Evolutionary conservation across 2,888 invertebrate species (phyloP).

Genomic region (Tipula unca): DNA sequence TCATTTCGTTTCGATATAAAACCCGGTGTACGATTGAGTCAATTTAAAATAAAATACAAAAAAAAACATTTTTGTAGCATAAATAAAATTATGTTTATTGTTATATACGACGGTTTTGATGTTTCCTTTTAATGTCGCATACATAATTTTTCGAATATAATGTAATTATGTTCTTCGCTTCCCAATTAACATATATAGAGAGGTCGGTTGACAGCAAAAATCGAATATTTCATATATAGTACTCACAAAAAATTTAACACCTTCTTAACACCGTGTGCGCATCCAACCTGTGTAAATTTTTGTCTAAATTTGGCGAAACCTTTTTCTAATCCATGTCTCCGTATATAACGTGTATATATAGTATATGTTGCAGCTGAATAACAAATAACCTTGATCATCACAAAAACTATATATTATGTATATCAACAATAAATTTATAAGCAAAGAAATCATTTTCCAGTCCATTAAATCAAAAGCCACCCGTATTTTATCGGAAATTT

Average conservation of each 20-base stretch:
- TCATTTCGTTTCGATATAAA: neutral
- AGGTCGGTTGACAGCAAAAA: neutral
- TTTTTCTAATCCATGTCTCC: neutral
- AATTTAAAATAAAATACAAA: neutral
- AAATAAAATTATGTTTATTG: neutral
- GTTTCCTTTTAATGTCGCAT: neutral
- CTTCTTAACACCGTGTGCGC: neutral
- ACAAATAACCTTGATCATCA: neutral
- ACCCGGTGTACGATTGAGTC: neutral
- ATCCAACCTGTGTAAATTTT: neutral
- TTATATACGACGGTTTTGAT: neutral
- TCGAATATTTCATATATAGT: neutral
- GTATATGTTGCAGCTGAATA: neutral
- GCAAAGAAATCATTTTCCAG: neutral
- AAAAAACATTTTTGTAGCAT: neutral
- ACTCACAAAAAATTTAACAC: neutral
- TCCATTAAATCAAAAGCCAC: constrained; percentile 9
- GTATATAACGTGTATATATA: neutral
- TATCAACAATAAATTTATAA: neutral
- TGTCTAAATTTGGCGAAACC: neutral
- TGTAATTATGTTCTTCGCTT: neutral
- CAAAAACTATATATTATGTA: neutral
- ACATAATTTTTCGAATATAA: neutral
- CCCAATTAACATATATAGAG: neutral
- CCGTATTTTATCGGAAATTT: constrained; percentile 19